Percentiles rank a stretch among this genome's conserved stretches.
These are phyloP conservation scores for Eremophila alpestris DNA, from an alignment of 2,797 vertebrate species.

Conservation along the genomic window DNA sequence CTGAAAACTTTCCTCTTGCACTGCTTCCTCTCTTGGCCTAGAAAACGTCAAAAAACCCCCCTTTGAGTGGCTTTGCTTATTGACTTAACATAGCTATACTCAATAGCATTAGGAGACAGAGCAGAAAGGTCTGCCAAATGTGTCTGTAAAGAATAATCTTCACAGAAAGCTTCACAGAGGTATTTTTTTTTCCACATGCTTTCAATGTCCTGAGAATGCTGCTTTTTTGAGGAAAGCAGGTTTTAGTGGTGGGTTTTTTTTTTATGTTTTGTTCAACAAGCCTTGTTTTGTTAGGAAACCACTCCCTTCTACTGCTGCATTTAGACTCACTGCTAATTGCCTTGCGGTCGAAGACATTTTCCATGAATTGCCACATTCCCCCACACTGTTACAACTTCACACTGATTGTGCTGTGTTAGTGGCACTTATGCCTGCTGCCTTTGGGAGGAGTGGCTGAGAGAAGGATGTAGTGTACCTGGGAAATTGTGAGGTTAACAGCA, in stretches of 20 bases:
- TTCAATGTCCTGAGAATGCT: conserved; percentile 33
- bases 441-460: conserved; percentile 14
- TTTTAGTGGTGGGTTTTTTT: not conserved
- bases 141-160: conserved; percentile 28
- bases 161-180: conserved; percentile 2
- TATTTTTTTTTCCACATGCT: not conserved
- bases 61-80: conserved; percentile 9
- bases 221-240: conserved; percentile 8
- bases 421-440: not conserved
- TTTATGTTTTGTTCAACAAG: not conserved
- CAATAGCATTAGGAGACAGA: conserved; percentile 10
- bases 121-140: conserved; percentile 24
- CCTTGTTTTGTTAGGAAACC: conserved; percentile 64
- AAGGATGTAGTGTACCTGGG: not conserved
- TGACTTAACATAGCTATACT: conserved; percentile 34
- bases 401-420: not conserved
- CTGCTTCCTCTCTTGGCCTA: conserved; percentile 47
- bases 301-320: conserved; percentile 60
- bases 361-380: conserved; percentile 49
- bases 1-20: conserved; percentile 55
- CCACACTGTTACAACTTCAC: conserved; percentile 26
- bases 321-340: conserved; percentile 52
- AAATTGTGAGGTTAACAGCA: not conserved
- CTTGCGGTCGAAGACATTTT: conserved; percentile 34
- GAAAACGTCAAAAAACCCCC: conserved; percentile 23